phyloP scores from a whole-genome alignment of 2,888 invertebrate species.

The Callyntrura sp. region DNA sequence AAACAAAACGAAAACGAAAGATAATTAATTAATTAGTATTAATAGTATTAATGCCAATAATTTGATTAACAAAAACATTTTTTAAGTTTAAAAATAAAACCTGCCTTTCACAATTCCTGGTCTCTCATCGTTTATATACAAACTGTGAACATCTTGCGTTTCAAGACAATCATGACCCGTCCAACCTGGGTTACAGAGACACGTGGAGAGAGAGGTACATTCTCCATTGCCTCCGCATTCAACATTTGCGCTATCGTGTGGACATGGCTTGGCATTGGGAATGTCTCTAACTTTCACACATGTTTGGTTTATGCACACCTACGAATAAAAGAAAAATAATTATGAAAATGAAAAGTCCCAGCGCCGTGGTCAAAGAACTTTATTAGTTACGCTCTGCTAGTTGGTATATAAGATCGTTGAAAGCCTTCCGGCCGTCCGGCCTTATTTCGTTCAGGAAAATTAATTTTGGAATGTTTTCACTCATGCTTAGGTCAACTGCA shows the following conservation, averaged over 20 bases:
- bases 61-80: constrained; percentile 43
- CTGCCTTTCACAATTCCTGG: too few species aligned
- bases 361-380: not conserved
- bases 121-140: constrained; percentile 58
- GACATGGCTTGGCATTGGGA: constrained; percentile 74
- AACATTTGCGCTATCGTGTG: constrained; percentile 50
- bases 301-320: constrained; percentile 79
- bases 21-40: too few species aligned
- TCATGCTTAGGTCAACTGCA: too few species aligned
- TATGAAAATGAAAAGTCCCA: not conserved
- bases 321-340: not conserved
- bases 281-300: constrained; percentile 77
- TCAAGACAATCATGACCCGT: constrained; percentile 72
- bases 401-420: too few species aligned
- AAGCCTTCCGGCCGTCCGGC: too few species aligned
- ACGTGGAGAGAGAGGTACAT: constrained; percentile 77
- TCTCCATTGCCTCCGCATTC: constrained; percentile 81
- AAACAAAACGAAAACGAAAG: too few species aligned
- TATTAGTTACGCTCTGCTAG: too few species aligned
- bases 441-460: too few species aligned
- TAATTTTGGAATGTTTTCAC: too few species aligned
- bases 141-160: constrained; percentile 57
- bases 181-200: constrained; percentile 77
- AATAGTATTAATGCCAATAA: too few species aligned
- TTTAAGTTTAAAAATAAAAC: too few species aligned